Evolutionary conservation across 2,113 vertebrate genomes (phyloP), one percentile per base, ranked within the genome.

Genomic region (Corydoras maculifer): DNA sequence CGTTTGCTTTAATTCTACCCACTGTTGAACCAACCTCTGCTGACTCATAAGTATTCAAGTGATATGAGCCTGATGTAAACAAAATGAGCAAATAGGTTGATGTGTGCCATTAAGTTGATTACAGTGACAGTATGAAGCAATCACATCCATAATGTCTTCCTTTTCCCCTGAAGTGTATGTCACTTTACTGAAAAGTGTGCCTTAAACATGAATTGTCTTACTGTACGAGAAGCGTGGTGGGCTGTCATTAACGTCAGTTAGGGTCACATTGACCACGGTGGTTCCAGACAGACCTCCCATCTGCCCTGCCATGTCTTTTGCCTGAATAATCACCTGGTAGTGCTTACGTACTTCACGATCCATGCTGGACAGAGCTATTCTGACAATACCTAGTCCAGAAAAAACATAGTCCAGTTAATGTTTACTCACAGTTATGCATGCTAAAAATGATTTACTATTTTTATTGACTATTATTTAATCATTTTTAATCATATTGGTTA

Each of bases 291-390:
- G 93, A 57, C 96, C 95, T 77, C 96, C 97, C 4, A 97, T 93
- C 87, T 97, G 94, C 62, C 97, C 97, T 58, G 94, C 96, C 96
- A 99, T 99, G 84, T 99, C 96, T 91, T 99, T 99, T 91, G 95
- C 96, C 90, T 99, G 96, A 87, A 99, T 97, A 70, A 99, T 94
- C 69, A 99, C 95, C 0, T 91, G 93, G 83, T 98, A 99, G 82
- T 98, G 94, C 60, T 97, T 95, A 82, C 94, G 89, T 81, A 94
- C 96, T 91, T 99, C 96, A 62, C 96, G 90, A 82, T 99, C 96
- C 96, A 99, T 98, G 77, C 96, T 91, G 12, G 94, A 87, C 85
- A 99, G 92, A 75, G 96, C 96, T 48, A 96, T 98, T 82, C 96
- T 91, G 86, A 99, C 97, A 84, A 97, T 91, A 79, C 96, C 96